A percentile compares a stretch with the other conserved stretches of the same genome.
Conservation (phyloP, 2,113 vertebrate species). For the Nothocercus nigrocapillus region DNA sequence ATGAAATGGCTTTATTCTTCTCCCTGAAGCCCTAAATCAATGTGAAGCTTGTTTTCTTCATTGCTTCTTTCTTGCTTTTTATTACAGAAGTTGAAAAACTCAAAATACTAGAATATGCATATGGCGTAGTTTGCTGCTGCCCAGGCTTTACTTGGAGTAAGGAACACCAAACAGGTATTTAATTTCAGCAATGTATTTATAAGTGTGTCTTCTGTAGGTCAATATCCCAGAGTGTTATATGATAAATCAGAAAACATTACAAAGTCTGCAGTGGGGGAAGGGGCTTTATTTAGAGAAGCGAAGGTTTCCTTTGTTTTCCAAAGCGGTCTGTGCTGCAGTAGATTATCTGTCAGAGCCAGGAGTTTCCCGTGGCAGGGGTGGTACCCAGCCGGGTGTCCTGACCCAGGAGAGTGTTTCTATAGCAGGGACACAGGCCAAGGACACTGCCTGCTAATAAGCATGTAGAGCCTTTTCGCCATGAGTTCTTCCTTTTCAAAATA, state of each 20-base stretch:
- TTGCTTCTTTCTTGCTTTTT: background rate
- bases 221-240: constrained; percentile 25
- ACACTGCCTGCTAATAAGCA: background rate
- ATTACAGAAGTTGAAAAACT: constrained; percentile 6
- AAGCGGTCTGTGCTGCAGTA: background rate
- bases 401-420: background rate
- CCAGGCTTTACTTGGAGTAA: background rate
- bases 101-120: constrained; percentile 5
- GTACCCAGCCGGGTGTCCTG: background rate
- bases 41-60: constrained; percentile 34
- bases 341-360: background rate
- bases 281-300: constrained; percentile 8
- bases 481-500: background rate
- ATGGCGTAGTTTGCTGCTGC: background rate
- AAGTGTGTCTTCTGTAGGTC: background rate
- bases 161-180: background rate
- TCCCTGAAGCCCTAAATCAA: constrained; percentile 53
- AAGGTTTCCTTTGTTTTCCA: constrained; percentile 43
- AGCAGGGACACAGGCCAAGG: background rate
- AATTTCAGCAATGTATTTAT: constrained; percentile 16
- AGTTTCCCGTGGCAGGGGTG: background rate
- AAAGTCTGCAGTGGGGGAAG: background rate
- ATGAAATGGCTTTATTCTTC: constrained; percentile 37
- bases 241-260: constrained; percentile 41
- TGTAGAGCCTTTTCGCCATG: background rate